These are phyloP conservation scores for Corythornis vintsioides DNA, from an alignment of 2,113 vertebrate genomes.

Conservation along the genomic window DNA sequence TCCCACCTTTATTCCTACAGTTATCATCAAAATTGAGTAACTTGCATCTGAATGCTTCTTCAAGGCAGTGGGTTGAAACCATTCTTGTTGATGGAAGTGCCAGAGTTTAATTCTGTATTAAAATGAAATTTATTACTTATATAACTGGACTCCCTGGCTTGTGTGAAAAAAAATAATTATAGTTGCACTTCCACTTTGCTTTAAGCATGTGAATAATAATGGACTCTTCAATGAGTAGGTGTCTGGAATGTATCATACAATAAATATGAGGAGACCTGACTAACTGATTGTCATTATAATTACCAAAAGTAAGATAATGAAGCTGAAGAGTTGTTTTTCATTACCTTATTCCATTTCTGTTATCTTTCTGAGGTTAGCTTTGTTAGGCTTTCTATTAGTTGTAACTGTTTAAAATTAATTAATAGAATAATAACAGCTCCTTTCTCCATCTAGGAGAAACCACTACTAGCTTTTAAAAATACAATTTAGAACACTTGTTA, in stretches of 20 bases:
- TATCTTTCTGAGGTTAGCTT: conserved; percentile 17
- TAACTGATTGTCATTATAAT: conserved; percentile 22
- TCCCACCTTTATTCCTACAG: background rate
- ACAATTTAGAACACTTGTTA: background rate
- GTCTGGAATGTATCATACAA: background rate
- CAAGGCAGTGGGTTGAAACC: background rate
- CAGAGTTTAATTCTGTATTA: background rate
- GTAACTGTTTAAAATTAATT: conserved; percentile 21
- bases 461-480: background rate
- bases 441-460: background rate
- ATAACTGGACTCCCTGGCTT: background rate
- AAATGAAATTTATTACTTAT: background rate
- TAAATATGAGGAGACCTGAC: background rate
- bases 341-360: conserved; percentile 4
- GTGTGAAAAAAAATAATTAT: background rate
- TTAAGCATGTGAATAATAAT: background rate
- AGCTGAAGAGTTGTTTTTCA: conserved; percentile 14
- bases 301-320: conserved; percentile 29
- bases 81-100: background rate
- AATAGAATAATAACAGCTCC: background rate
- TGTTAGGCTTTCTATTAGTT: background rate
- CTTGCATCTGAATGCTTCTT: background rate
- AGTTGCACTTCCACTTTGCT: background rate
- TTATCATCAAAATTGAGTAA: background rate
- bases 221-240: background rate